phyloP scores from a whole-genome alignment of 2,797 vertebrate genomes.

The Phyllotis vaccarum region DNA sequence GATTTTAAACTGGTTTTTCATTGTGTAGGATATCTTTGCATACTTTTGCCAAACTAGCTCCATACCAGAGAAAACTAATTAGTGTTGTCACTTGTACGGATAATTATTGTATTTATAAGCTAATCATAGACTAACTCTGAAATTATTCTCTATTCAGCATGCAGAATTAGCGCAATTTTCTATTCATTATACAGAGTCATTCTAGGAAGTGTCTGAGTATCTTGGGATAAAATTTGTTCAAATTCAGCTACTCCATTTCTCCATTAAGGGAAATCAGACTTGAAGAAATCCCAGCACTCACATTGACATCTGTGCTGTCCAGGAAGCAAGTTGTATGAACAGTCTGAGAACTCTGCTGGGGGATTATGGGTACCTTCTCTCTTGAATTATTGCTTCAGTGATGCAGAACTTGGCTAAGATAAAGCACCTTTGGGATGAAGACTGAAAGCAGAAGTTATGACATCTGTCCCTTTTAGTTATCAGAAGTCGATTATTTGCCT shows the following conservation, averaged over 20 bases:
- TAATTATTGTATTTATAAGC: slow-evolving; percentile 74
- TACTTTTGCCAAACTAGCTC: slow-evolving; percentile 41
- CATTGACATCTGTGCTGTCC: slow-evolving; percentile 1
- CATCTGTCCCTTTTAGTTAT: slow-evolving; percentile 56
- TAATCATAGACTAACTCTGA: slow-evolving; percentile 49
- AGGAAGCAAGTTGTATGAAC: neutral
- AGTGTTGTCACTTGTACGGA: slow-evolving; percentile 56
- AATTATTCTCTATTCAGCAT: slow-evolving; percentile 57
- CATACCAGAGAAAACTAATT: slow-evolving; percentile 68
- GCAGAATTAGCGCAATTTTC: slow-evolving; percentile 58
- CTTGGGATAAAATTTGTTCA: slow-evolving; percentile 40
- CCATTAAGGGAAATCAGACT: neutral
- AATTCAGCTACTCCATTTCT: slow-evolving; percentile 18
- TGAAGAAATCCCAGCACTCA: neutral
- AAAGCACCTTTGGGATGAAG: neutral
- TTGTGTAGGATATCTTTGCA: neutral
- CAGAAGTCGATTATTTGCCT: slow-evolving; percentile 57
- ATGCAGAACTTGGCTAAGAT: slow-evolving; percentile 7
- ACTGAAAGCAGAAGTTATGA: slow-evolving; percentile 58
- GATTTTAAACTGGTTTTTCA: slow-evolving; percentile 46
- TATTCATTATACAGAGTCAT: slow-evolving; percentile 39
- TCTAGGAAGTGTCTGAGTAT: slow-evolving; percentile 36
- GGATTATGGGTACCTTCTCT: neutral
- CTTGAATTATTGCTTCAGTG: slow-evolving; percentile 41
- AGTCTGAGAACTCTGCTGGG: neutral